Conservation (phyloP, 2,888 invertebrate species). For the Troides aeacus region DNA sequence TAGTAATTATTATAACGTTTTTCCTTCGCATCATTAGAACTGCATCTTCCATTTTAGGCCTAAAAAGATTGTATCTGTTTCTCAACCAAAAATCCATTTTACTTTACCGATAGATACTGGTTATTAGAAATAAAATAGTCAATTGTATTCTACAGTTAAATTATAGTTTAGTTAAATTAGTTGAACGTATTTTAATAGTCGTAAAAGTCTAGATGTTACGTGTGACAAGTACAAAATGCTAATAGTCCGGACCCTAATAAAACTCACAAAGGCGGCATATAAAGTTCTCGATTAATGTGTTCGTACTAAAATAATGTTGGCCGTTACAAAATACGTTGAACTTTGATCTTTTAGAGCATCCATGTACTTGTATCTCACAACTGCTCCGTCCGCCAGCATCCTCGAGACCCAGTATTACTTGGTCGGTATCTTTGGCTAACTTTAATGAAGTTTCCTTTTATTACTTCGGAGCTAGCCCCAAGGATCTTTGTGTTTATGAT, state of each 20-base stretch:
- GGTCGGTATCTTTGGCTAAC: conserved; percentile 62
- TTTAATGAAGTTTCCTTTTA: conserved; percentile 75
- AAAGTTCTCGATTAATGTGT: conserved; percentile 28
- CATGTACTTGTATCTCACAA: conserved; percentile 26
- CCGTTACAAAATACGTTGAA: conserved; percentile 30
- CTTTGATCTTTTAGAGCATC: conserved; percentile 31
- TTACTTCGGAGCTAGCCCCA: conserved; percentile 60
- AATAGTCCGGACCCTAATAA: conserved; percentile 14
- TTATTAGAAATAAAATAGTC: background rate
- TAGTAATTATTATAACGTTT: no score
- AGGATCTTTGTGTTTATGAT: conserved; percentile 71
- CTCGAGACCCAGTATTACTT: conserved; percentile 52
- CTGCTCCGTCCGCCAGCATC: conserved; percentile 39
- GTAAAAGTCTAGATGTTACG: conserved; percentile 1
- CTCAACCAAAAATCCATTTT: background rate
- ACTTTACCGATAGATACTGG: background rate
- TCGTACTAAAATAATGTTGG: conserved; percentile 30
- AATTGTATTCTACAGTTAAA: background rate
- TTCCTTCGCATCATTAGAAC: no score
- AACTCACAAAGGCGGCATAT: conserved; percentile 14
- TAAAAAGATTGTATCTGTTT: background rate
- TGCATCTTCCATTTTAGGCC: no score
- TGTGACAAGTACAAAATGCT: conserved; percentile 8
- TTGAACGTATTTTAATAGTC: conserved; percentile 1
- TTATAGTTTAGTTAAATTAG: background rate